A percentile compares a stretch with the other conserved stretches of the same genome.
phyloP scores from a whole-genome alignment of 1,140 invertebrate genomes.

The Heliconius melpomene region DNA sequence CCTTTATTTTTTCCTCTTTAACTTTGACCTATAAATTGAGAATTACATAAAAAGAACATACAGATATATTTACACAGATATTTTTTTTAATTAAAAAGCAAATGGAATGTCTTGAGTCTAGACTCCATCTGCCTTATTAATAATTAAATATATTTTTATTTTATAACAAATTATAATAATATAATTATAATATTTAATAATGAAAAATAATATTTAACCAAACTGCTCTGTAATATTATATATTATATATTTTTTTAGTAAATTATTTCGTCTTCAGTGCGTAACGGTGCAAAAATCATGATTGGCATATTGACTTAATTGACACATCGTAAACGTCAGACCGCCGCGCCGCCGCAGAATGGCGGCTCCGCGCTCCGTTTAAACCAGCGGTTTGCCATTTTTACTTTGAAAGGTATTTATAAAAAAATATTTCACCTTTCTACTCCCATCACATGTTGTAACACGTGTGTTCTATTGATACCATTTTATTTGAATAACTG shows the following conservation, averaged over 20 bases:
- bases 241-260: constrained; percentile 4
- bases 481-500: constrained; percentile 5
- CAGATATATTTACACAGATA: too few species aligned
- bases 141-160: too few species aligned
- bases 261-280: constrained; percentile 17
- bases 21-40: too few species aligned
- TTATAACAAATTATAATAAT: neutral
- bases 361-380: neutral
- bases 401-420: neutral
- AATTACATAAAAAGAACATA: too few species aligned
- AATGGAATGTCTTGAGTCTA: too few species aligned
- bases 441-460: neutral
- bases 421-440: constrained; percentile 15
- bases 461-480: neutral
- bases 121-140: too few species aligned
- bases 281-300: constrained; percentile 32
- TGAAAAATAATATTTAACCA: neutral
- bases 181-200: too few species aligned
- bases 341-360: neutral
- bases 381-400: neutral
- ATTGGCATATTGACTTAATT: constrained; percentile 21
- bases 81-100: too few species aligned
- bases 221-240: constrained; percentile 4
- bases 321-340: neutral
- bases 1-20: too few species aligned